Base-by-base conservation (phyloP, 1,140 invertebrate species). In the Campoletis sonorensis region DNA sequence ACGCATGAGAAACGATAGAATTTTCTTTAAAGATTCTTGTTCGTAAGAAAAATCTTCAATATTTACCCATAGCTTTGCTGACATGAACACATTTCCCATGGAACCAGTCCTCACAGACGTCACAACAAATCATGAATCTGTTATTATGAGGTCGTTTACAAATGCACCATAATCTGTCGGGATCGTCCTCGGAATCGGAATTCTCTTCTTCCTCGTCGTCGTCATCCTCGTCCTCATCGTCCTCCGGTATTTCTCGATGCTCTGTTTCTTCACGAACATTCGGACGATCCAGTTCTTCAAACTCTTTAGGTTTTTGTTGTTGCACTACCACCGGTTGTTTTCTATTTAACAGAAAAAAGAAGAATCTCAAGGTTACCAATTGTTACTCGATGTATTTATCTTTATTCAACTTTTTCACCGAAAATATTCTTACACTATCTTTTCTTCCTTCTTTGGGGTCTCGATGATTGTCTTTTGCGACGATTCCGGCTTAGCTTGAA, bases 61-160 rank as follows among this genome's bases (percentile, higher is more conserved):
- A 84, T 87, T 92, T 91, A 92, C 97, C 95, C 95, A 97, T 96
- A 1, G 95, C 95, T 92, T 98, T 97, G 18, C 97, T 98, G 7
- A 99, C 96, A 82, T 97, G 97, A 8, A 99, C 98, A 93, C 98
- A 99, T 87, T 96, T 97, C 10, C 98, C 98, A 91, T 99, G 98
- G 88, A 97, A 99, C 98, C 98, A 99, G 87, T 99, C 97, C 89
- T 98, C 96, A 91, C 98, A 99, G 1, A 94, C 94, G 91, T 99
- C 98, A 90, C 98, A 99, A 89, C 97, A 98, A 87, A 99, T 99
- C 98, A 99, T 99, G 90, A 99, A 99, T 40, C 97, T 94, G 92
- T 98, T 98, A 86, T 98, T 98, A 89, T 99, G 97, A 0, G 98
- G 98, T 87, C 98, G 96, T 86, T 96, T 95, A 89, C 98, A 99